Conservation (phyloP, 2,113 vertebrate species). For the Spea multiplicata region DNA sequence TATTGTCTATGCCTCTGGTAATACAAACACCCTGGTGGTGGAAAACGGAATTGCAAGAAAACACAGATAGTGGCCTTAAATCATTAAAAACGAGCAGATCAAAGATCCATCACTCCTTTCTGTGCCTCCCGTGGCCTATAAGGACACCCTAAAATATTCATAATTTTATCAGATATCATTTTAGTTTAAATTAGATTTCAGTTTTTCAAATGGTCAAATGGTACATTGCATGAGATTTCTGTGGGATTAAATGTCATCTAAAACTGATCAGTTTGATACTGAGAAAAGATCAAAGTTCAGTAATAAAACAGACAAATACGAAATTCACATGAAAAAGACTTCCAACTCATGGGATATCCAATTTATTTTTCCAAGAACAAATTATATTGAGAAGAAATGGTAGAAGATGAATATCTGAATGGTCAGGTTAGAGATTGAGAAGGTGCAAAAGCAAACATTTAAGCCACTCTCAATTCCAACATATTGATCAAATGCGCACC, state of each 20-base stretch:
- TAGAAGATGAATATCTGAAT: neutral
- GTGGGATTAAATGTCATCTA: neutral
- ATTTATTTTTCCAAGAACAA: neutral
- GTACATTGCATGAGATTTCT: no score
- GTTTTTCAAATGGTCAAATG: no score
- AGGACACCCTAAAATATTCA: no score
- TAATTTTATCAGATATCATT: no score
- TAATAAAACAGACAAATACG: neutral
- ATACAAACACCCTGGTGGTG: no score
- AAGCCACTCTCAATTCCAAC: constrained; percentile 1
- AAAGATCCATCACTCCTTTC: no score
- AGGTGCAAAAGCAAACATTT: constrained; percentile 10
- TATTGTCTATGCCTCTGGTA: no score
- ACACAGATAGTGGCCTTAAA: no score
- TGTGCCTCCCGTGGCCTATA: no score
- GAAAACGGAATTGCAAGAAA: no score
- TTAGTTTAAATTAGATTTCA: no score
- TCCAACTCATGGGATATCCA: neutral
- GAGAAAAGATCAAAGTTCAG: neutral
- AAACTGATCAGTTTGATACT: neutral
- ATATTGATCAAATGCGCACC: constrained; percentile 26
- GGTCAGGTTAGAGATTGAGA: neutral
- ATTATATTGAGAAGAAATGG: neutral
- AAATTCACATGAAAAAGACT: neutral
- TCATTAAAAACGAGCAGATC: no score